Evolutionary conservation across 1,140 invertebrate genomes (phyloP), one percentile per base, ranked within the genome.

Genomic region (Lanistes nyassanus): DNA sequence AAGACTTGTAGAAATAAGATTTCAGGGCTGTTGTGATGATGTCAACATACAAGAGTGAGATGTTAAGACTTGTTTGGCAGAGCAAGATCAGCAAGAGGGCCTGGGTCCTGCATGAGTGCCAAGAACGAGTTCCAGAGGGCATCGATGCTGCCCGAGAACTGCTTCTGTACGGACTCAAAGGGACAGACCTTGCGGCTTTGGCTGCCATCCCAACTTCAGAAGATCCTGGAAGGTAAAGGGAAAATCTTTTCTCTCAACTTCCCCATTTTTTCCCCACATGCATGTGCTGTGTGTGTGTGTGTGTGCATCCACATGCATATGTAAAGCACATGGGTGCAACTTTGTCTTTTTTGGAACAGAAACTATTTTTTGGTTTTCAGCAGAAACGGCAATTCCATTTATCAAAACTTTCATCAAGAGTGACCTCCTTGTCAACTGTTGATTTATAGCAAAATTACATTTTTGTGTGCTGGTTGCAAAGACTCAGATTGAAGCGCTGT

Each of bases 51-150:
- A 11, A 60, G 56, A 9, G n/a, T 74, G 31, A 21, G 53, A 23
- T n/a, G 7, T 55, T 55, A 19, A 7, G n/a, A 7, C 51, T 31
- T 60, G 1, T 72, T 62, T 83, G 81, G 69, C 80, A 92, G 92
- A 93, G 92, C 75, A 95, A 95, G 91, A 93, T 96, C 58, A 92
- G 91, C 19, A 94, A 95, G 88, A 91, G 93, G 83, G 92, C 92
- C n/a, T 96, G 94, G 94, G 94, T 95, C 34, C 88, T 96, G 9
- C 93, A 94, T 83, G 94, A 96, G 88, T 96, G 95, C 84, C 89
- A 94, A 76, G 93, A 93, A 79, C 88, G 94, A 80, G 92, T 95
- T 51, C 94, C 95, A 0, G 92, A 94, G 72, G 92, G 92, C 75
- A 90, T 95, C 55, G 91, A 92, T 80, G 93, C 94, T 58, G 93